Evolutionary conservation across 2,797 vertebrate genomes (phyloP).

Genomic region (Ciconia nigra): DNA sequence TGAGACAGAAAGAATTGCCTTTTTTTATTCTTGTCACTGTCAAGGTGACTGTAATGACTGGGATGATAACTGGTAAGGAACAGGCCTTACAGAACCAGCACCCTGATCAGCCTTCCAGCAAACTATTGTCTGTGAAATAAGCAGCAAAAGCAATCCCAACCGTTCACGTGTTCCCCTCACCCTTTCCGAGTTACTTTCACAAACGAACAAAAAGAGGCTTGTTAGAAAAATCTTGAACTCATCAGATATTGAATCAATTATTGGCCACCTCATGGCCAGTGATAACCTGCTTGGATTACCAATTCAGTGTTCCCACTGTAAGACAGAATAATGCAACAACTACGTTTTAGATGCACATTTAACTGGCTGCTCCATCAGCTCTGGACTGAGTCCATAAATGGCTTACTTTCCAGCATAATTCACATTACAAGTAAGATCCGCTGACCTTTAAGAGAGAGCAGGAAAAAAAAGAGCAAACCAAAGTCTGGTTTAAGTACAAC

Average conservation of each 20-base stretch:
- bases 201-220: not conserved
- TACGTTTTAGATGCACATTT: not conserved
- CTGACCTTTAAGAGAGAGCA: not conserved
- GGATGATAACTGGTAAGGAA: not conserved
- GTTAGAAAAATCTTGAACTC: not conserved
- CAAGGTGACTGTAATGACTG: not conserved
- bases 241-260: not conserved
- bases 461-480: not conserved
- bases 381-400: not conserved
- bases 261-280: not conserved
- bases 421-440: conserved; percentile 4
- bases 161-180: not conserved
- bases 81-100: not conserved
- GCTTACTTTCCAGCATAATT: conserved; percentile 12
- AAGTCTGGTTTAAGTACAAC: conserved; percentile 10
- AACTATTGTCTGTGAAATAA: not conserved
- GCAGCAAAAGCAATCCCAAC: not conserved
- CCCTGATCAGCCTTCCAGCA: not conserved
- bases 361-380: not conserved
- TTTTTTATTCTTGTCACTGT: not conserved
- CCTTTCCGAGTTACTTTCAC: not conserved
- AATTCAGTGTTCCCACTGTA: not conserved
- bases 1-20: not conserved
- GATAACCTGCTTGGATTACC: not conserved
- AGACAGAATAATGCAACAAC: not conserved